Evolutionary conservation across 2,888 invertebrate species (phyloP).

Genomic region (Athetis lepigone): DNA sequence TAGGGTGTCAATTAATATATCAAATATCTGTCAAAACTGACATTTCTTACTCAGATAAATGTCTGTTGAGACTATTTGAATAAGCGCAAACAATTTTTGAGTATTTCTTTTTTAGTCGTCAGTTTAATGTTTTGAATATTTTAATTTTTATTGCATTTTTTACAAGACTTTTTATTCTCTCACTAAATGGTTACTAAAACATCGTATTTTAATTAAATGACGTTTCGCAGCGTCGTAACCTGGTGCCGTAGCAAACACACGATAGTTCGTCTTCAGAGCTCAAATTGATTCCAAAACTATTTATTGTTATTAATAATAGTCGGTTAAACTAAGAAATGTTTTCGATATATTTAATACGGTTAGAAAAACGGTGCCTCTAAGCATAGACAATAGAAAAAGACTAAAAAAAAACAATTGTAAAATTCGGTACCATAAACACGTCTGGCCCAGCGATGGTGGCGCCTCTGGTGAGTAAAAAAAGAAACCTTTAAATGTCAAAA

Average conservation of each 20-base stretch:
- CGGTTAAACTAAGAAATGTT: conserved; percentile 61
- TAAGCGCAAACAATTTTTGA: conserved; percentile 14
- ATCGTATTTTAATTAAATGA: conserved; percentile 44
- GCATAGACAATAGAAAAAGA: conserved; percentile 66
- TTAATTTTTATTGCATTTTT: conserved; percentile 26
- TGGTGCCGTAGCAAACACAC: conserved; percentile 58
- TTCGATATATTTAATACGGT: conserved; percentile 65
- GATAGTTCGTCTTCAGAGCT: conserved; percentile 63
- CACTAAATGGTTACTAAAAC: conserved; percentile 47
- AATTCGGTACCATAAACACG: conserved; percentile 4
- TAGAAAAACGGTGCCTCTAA: conserved; percentile 63
- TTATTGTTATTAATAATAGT: conserved; percentile 62
- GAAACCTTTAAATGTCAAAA: background rate
- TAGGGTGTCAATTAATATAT: too few species aligned
- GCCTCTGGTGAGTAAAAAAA: background rate
- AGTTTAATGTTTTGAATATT: conserved; percentile 8
- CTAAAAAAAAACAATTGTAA: conserved; percentile 55
- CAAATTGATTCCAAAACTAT: conserved; percentile 69
- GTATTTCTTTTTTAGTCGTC: conserved; percentile 4
- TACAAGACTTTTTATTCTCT: conserved; percentile 27
- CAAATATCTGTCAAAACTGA: background rate
- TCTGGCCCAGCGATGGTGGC: background rate
- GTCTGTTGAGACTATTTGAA: conserved; percentile 4
- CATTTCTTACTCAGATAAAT: too few species aligned
- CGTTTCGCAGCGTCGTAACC: conserved; percentile 40